Evolutionary conservation across 2,797 vertebrate genomes (phyloP), one percentile per base, ranked within the genome.

Genomic region (Atherinosoma microstoma): DNA sequence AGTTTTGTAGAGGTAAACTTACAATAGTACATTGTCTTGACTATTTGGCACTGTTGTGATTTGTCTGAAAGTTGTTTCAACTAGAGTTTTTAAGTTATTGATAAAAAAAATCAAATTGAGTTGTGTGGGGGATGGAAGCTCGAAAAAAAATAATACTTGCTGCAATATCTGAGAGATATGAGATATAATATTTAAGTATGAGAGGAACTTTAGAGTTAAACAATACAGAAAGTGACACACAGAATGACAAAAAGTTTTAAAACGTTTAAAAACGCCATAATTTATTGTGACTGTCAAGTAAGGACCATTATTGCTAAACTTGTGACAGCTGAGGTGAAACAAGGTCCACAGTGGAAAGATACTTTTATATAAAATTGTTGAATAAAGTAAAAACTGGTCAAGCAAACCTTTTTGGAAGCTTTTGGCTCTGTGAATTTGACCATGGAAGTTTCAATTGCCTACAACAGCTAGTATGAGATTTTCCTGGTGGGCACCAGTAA

Each of bases 401-500:
- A 73, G 76, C 56, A 59, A 64, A 77, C 20, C 36, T 70, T 73
- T 76, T 57, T 36, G 58, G 12, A 18, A 73, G 54, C 15, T 4
- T 71, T 20, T 38, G 1, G 29, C 68, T 57, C 13, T 58, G 35
- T 61, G 58, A 78, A 67, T 84, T 66, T 13, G 29, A 72, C 57
- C 24, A 67, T 70, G 16, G 58, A 67, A 79, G 72, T 75, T 73
- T 67, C 67, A 38, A 5, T 78, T 76, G 78, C 81, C 80, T 76
- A 42, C 82, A 84, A 86, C 59, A 83, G 53, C 56, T 66, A 30
- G 59, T 64, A 56, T 67, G 64, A 79, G 81, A 74, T 84, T 79
- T 82, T 88, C 75, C 72, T 84, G 79, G 65, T 74, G 75, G 76
- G 83, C 84, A 80, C 71, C 70, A 75, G 81, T 84, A 83, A 84